These are phyloP conservation scores for Papilio glaucus DNA, from an alignment of 1,140 invertebrate genomes.

Conservation along the genomic window DNA sequence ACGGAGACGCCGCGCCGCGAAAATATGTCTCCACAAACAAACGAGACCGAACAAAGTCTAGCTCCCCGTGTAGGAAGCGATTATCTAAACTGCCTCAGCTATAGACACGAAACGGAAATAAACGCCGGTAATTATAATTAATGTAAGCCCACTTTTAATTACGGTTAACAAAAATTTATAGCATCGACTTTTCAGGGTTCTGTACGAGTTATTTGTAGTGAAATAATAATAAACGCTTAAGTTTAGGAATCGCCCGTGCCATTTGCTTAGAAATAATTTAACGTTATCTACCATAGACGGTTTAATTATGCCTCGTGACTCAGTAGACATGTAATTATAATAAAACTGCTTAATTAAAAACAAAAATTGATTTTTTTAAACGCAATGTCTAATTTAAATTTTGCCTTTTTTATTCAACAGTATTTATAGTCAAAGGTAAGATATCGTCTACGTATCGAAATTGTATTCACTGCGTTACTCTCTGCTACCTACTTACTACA, in stretches of 20 bases:
- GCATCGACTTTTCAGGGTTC: background rate
- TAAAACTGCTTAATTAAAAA: background rate
- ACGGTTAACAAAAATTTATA: slow-evolving; percentile 14
- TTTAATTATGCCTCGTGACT: background rate
- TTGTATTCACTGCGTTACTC: slow-evolving; percentile 16
- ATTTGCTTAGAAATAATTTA: slow-evolving; percentile 52
- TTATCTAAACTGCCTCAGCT: slow-evolving; percentile 42
- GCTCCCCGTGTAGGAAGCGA: slow-evolving; percentile 58
- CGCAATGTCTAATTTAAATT: background rate
- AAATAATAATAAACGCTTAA: background rate
- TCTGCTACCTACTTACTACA: slow-evolving; percentile 16
- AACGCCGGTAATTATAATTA: slow-evolving; percentile 34
- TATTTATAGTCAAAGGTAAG: background rate
- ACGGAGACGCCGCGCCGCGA: slow-evolving; percentile 66
- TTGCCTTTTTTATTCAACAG: background rate
- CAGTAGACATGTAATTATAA: slow-evolving; percentile 34
- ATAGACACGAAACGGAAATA: slow-evolving; percentile 28
- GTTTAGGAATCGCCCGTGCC: background rate
- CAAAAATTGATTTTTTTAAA: background rate
- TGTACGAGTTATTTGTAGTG: background rate
- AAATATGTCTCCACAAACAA: slow-evolving; percentile 77
- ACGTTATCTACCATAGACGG: slow-evolving; percentile 35
- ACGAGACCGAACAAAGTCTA: slow-evolving; percentile 64
- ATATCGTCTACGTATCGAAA: slow-evolving; percentile 5
- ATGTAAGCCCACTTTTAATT: slow-evolving; percentile 25